phyloP scores from a whole-genome alignment of 2,113 vertebrate genomes.

The Alexandromys fortis region DNA sequence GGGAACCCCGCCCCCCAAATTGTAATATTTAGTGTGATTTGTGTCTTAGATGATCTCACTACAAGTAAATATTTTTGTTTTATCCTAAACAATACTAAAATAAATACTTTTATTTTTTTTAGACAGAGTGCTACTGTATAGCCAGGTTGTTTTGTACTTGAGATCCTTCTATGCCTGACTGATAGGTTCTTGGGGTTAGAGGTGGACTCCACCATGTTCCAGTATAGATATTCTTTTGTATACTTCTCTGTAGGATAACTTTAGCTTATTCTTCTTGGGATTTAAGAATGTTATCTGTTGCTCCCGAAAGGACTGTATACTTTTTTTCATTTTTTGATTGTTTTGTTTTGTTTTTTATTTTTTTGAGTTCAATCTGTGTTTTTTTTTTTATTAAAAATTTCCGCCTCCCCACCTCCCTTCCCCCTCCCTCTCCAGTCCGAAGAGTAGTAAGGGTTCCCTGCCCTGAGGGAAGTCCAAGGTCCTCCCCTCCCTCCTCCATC shows the following conservation, averaged over 20 bases:
- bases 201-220: not conserved
- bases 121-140: not conserved
- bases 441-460: no score
- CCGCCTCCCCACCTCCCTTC: no score
- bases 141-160: not conserved
- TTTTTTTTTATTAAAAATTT: no score
- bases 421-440: no score
- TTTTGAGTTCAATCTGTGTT: no score
- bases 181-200: not conserved
- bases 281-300: not conserved
- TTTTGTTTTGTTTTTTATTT: no score
- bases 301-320: not conserved
- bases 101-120: not conserved
- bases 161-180: not conserved
- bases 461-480: no score
- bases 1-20: not conserved
- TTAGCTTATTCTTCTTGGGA: not conserved
- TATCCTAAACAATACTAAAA: slow-evolving; percentile 3
- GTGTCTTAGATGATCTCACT: not conserved
- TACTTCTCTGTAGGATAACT: slow-evolving; percentile 31
- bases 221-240: not conserved
- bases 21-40: not conserved
- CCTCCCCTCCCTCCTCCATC: no score
- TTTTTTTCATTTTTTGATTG: no score
- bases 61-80: not conserved